Base-by-base conservation (phyloP, 2,113 vertebrate genomes). In the Paramormyrops kingsleyae region DNA sequence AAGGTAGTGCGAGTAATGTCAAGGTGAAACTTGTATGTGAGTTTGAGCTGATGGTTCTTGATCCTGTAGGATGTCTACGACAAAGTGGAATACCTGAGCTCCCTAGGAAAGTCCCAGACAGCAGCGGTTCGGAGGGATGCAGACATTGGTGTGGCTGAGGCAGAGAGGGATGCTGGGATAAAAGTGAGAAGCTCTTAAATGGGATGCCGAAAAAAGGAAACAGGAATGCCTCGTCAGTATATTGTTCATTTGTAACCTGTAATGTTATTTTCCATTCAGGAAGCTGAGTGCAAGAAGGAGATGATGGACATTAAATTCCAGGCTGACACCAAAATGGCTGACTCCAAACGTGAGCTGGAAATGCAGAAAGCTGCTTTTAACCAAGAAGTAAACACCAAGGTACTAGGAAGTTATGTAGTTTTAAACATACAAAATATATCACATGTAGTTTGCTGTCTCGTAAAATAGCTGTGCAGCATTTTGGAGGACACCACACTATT, bases 21-120 rank as follows among this genome's bases (percentile, higher is more conserved):
- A 39, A 27, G 12, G 13, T 49, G 42, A 10, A n/a, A 8, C 9
- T 42, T 47, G 31, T 80, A 1, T 39, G 42, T 42, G 56, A 62
- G 12, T 62, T 88, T 42, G 88, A 77, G 66, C 35, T 77, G 62
- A 44, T 50, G 70, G 31, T 89, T 47, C 44, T 59, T 50, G 93
- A 80, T 56, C 19, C 83, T 84, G 77, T 90, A 99, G 98, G 98
- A 99, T 35, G 98, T 99, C 1, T 99, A 97, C 31, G 98, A 99
- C 93, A 99, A 98, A 92, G 95, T 99, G 93, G 97, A 98, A 91
- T 99, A 99, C 94, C 94, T 99, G 94, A 99, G 98, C 94, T 99
- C 98, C 1, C 95, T 99, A 77, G 98, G 98, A 17, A 99, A 99
- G 95, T 97, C 98, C 0, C 98, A 99, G 96, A 98, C 97, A 0